Conservation (phyloP, 2,113 vertebrate genomes). For the Misgurnus mizolepis region DNA sequence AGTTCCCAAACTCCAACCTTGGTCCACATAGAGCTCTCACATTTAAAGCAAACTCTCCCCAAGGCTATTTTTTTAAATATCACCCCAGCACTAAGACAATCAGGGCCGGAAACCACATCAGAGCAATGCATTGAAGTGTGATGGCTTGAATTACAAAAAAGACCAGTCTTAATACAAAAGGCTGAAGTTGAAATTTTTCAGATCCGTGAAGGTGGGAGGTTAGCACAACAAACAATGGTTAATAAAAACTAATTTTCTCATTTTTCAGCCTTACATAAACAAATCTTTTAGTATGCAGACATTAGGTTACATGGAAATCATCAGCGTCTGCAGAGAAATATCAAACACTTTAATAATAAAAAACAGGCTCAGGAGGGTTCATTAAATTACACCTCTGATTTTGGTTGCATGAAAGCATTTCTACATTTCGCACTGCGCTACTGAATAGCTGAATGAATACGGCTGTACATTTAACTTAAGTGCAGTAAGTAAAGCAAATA, state of each 20-base stretch:
- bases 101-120: constrained; percentile 37
- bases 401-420: constrained; percentile 57
- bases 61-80: constrained; percentile 7
- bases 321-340: constrained; percentile 61
- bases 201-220: constrained; percentile 10
- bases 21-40: neutral
- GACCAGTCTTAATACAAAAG: constrained; percentile 15
- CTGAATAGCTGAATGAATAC: constrained; percentile 55
- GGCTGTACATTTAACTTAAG: neutral
- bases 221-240: constrained; percentile 37
- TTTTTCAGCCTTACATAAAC: constrained; percentile 58
- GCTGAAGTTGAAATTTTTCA: constrained; percentile 11
- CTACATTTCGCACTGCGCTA: constrained; percentile 36
- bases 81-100: constrained; percentile 30
- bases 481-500: no score
- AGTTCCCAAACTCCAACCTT: neutral
- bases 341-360: constrained; percentile 56
- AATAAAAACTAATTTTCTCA: constrained; percentile 52
- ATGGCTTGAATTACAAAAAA: constrained; percentile 16
- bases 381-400: constrained; percentile 62
- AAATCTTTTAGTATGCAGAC: constrained; percentile 57
- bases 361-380: constrained; percentile 55
- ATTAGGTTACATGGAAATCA: constrained; percentile 57
- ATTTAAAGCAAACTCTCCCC: constrained; percentile 14
- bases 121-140: neutral